A percentile compares a stretch with the other conserved stretches of the same genome.
These are phyloP conservation scores for Drosophila rubida DNA, from an alignment of 2,888 invertebrate genomes.

Conservation along the genomic window DNA sequence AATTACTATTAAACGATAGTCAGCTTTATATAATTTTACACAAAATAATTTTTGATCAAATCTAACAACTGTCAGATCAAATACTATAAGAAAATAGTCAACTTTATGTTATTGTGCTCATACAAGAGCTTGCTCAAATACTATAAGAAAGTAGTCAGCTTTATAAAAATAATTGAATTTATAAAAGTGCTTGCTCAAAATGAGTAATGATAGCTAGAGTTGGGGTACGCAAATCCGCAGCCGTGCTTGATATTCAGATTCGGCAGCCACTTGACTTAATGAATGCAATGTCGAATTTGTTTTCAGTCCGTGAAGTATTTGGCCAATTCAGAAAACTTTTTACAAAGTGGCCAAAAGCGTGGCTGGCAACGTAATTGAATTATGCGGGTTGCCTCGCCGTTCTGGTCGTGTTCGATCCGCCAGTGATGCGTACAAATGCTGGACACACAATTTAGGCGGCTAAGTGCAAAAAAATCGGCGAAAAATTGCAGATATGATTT, in stretches of 20 bases:
- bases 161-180: no score
- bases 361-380: conserved; percentile 1
- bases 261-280: conserved; percentile 3
- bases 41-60: no score
- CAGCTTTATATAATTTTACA: no score
- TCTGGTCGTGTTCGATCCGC: not conserved
- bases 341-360: not conserved
- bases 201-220: no score
- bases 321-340: not conserved
- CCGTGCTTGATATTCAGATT: conserved; percentile 22
- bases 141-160: no score
- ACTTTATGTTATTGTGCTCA: no score
- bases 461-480: conserved; percentile 1
- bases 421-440: not conserved
- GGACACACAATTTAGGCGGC: conserved; percentile 1
- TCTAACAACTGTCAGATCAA: no score
- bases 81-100: no score
- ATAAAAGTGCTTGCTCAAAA: no score
- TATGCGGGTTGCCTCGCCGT: not conserved
- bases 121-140: no score
- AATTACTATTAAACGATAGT: no score
- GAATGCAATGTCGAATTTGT: conserved; percentile 2
- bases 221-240: no score
- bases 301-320: not conserved
- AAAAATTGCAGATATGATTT: conserved; percentile 2